Evolutionary conservation across 2,888 invertebrate genomes (phyloP).

Genomic region (Notocelia uddmanniana): DNA sequence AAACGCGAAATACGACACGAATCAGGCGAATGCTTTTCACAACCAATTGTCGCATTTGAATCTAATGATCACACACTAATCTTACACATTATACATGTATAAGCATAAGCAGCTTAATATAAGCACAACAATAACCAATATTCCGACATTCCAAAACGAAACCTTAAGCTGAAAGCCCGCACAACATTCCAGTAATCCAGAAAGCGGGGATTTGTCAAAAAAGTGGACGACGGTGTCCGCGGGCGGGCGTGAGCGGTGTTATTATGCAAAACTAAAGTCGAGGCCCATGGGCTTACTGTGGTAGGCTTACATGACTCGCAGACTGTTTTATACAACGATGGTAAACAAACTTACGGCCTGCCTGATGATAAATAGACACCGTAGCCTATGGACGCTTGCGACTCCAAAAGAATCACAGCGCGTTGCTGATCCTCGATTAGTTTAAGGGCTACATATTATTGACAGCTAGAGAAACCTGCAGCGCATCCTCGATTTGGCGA

Average conservation of each 20-base stretch:
- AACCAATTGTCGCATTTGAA: not conserved
- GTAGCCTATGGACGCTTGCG: too few species aligned
- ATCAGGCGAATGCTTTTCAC: not conserved
- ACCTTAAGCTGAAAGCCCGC: conserved; percentile 51
- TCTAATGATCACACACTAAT: conserved; percentile 9
- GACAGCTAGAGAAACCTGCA: too few species aligned
- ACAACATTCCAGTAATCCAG: conserved; percentile 59
- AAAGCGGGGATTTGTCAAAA: conserved; percentile 71
- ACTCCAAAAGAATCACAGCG: too few species aligned
- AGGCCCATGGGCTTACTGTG: conserved; percentile 53
- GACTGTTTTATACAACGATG: too few species aligned
- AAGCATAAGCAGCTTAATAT: conserved; percentile 19
- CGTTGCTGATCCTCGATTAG: too few species aligned
- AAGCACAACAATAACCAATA: conserved; percentile 7
- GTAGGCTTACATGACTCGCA: conserved; percentile 50
- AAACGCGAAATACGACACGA: not conserved
- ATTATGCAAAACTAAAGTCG: conserved; percentile 74
- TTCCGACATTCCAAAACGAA: conserved; percentile 17
- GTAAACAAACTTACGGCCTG: too few species aligned
- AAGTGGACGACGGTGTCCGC: conserved; percentile 61
- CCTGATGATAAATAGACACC: too few species aligned
- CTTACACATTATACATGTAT: conserved; percentile 22
- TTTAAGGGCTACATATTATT: too few species aligned
- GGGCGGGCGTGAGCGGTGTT: conserved; percentile 62
- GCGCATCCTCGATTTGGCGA: too few species aligned